Evolutionary conservation across 2,888 invertebrate species (phyloP).

Genomic region (Xestia xanthographa): DNA sequence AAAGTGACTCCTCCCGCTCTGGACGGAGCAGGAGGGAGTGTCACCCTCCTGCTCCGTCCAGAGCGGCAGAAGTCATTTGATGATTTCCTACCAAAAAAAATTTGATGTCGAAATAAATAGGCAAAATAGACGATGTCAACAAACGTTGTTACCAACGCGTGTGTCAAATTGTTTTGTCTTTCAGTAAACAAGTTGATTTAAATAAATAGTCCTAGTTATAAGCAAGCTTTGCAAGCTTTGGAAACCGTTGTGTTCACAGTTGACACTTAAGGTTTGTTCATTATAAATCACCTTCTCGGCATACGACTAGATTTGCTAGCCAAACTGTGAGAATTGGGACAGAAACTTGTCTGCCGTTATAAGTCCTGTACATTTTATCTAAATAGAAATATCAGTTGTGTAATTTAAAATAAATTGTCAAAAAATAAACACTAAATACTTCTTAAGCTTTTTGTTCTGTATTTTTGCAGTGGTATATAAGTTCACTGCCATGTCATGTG

Average conservation of each 20-base stretch:
- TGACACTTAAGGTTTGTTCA: conserved; percentile 54
- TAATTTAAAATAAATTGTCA: background rate
- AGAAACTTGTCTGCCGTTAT: conserved; percentile 2
- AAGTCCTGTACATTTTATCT: conserved; percentile 1
- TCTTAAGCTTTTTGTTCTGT: background rate
- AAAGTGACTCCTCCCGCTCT: too few species aligned
- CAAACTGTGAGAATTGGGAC: conserved; percentile 55
- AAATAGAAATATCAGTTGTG: conserved; percentile 9
- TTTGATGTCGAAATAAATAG: background rate
- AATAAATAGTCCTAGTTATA: conserved; percentile 47
- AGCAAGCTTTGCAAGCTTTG: conserved; percentile 11
- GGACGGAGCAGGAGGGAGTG: too few species aligned
- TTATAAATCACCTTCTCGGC: conserved; percentile 59
- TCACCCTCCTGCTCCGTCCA: too few species aligned
- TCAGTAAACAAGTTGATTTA: conserved; percentile 9
- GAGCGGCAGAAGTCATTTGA: too few species aligned
- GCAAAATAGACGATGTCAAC: background rate
- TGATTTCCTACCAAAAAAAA: background rate
- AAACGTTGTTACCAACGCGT: background rate
- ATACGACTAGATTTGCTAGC: conserved; percentile 26
- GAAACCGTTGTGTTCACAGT: conserved; percentile 32
- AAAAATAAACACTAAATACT: background rate
- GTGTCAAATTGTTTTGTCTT: background rate
- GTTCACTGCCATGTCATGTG: too few species aligned
- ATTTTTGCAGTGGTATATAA: background rate